These are phyloP conservation scores for Acropora tenuis DNA, from an alignment of 64 coral and sea anemone genomes.

Conservation along the genomic window DNA sequence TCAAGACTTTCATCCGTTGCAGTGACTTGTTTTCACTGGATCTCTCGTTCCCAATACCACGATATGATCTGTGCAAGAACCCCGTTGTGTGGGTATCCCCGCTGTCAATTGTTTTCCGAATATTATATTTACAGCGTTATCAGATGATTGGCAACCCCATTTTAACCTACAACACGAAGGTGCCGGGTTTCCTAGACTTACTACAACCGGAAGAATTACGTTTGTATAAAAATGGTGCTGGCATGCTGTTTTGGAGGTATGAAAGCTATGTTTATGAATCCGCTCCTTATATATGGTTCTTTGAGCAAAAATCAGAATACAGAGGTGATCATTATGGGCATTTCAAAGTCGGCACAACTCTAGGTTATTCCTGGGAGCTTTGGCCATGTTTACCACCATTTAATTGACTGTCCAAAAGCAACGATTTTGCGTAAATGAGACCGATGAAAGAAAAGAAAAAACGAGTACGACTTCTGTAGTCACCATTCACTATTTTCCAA, in stretches of 20 bases:
- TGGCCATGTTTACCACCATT: slow-evolving; percentile 13
- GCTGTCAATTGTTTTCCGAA: slow-evolving; percentile 21
- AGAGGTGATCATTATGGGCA: slow-evolving; percentile 13
- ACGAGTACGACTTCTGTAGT: background rate
- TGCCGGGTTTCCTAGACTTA: background rate
- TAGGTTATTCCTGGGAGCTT: slow-evolving; percentile 10
- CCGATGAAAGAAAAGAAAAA: background rate
- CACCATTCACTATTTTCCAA: background rate
- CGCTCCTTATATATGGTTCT: background rate
- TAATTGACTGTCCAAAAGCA: background rate
- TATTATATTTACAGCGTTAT: slow-evolving; percentile 8
- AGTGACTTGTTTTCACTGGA: background rate
- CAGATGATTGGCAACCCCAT: background rate
- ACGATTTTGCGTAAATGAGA: slow-evolving; percentile 21
- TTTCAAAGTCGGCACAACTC: background rate
- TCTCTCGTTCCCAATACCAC: too few relatives aligned
- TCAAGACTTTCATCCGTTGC: slow-evolving; percentile 60
- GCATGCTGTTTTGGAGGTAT: slow-evolving; percentile 2
- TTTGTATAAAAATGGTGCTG: background rate
- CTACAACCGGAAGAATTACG: background rate
- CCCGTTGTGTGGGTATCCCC: slow-evolving; percentile 6
- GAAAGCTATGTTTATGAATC: background rate
- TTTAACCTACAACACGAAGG: background rate
- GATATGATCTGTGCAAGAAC: background rate
- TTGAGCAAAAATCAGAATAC: slow-evolving; percentile 17